A percentile compares a stretch with the other conserved stretches of the same genome.
Evolutionary conservation across 1,140 invertebrate genomes (phyloP).

Genomic region (Ladona fulva): DNA sequence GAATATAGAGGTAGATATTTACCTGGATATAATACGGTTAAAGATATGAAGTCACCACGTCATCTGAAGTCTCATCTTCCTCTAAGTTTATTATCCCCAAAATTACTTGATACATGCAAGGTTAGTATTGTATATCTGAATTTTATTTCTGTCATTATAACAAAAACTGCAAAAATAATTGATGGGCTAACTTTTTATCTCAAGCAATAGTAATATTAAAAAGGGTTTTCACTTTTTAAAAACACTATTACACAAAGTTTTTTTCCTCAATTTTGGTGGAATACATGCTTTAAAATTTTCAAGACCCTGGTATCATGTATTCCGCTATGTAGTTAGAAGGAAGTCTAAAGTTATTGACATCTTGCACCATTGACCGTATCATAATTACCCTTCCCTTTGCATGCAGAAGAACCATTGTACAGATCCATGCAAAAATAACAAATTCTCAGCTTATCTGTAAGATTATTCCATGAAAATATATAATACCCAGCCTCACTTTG

Average conservation of each 20-base stretch:
- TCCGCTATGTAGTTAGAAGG: too few species aligned
- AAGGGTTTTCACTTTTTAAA: background rate
- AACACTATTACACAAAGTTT: background rate
- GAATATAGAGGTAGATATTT: background rate
- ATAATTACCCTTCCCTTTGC: too few species aligned
- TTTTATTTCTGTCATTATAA: background rate
- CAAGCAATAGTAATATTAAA: background rate
- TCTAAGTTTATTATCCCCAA: constrained; percentile 55
- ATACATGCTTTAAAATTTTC: background rate
- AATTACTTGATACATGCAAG: constrained; percentile 51
- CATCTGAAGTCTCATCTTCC: constrained; percentile 52
- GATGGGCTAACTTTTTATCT: too few species aligned
- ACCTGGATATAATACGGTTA: background rate
- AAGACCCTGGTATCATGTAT: too few species aligned
- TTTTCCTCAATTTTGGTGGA: background rate
- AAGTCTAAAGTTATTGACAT: too few species aligned
- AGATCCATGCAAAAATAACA: too few species aligned
- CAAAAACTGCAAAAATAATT: too few species aligned
- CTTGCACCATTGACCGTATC: too few species aligned
- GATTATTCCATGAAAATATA: too few species aligned
- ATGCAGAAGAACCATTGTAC: too few species aligned
- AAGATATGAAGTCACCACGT: constrained; percentile 33
- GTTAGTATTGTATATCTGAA: constrained; percentile 24
- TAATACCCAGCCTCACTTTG: too few species aligned
- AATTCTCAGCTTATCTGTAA: too few species aligned